Evolutionary conservation across 1,140 invertebrate genomes (phyloP).

Genomic region (Plutomurus gul): DNA sequence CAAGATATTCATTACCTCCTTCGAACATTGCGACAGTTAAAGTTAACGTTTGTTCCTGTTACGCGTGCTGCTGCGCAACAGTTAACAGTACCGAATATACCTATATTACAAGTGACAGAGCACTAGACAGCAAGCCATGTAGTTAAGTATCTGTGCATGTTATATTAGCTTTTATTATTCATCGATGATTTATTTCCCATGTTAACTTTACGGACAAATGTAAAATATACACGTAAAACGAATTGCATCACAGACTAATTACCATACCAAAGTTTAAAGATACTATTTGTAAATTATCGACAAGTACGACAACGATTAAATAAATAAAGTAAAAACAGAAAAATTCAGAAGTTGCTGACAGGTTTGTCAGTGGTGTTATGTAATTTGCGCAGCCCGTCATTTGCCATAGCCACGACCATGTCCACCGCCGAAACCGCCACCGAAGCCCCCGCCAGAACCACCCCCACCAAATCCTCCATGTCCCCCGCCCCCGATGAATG

Average conservation of each 20-base stretch:
- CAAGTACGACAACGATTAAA: too few species aligned
- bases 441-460: neutral
- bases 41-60: constrained; percentile 23
- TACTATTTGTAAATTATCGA: too few species aligned
- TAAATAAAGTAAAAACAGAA: too few species aligned
- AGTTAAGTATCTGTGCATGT: neutral
- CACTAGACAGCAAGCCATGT: neutral
- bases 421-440: neutral
- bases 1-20: constrained; percentile 34
- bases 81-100: neutral
- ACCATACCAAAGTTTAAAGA: too few species aligned
- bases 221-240: too few species aligned
- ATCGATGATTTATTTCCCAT: neutral
- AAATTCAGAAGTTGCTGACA: too few species aligned
- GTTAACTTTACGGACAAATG: neutral
- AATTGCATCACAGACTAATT: too few species aligned
- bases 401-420: neutral
- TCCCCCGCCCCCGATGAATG: neutral
- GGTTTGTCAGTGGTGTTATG: too few species aligned
- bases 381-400: too few species aligned
- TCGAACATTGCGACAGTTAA: neutral
- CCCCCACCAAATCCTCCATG: neutral
- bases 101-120: neutral
- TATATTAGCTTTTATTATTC: neutral
- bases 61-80: neutral